phyloP scores from a whole-genome alignment of 2,113 vertebrate genomes.

The Oncorhynchus clarkii region DNA sequence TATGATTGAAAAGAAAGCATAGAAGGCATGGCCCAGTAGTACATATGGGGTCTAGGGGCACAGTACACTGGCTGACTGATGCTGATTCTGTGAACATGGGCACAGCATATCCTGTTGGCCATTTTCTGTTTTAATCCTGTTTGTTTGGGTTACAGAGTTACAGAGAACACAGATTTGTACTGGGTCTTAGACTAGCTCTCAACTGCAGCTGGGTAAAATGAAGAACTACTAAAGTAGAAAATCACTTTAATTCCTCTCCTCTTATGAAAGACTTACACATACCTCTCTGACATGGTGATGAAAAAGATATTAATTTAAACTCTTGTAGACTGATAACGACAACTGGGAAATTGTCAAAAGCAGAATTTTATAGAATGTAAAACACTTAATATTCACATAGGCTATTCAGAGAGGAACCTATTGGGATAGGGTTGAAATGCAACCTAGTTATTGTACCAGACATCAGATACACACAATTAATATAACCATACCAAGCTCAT shows the following conservation, averaged over 20 bases:
- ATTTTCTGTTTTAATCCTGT: constrained; percentile 7
- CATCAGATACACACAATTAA: no score
- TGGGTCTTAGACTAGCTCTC: constrained; percentile 29
- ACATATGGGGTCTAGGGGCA: neutral
- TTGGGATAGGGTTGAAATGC: no score
- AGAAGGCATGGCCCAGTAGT: neutral
- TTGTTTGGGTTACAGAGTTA: constrained; percentile 19
- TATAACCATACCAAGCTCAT: no score
- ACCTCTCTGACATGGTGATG: no score
- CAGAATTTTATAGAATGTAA: no score
- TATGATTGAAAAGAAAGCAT: neutral
- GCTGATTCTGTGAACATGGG: neutral
- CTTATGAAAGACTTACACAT: neutral
- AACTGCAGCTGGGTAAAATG: constrained; percentile 31
- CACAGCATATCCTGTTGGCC: neutral
- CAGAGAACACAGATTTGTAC: constrained; percentile 29
- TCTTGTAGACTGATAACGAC: no score
- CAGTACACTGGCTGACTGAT: neutral
- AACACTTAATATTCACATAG: no score
- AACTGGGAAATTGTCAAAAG: no score
- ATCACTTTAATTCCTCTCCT: constrained; percentile 11
- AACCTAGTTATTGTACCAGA: no score
- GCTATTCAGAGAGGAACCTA: no score
- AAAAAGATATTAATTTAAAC: no score
- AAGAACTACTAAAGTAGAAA: constrained; percentile 35